Evolutionary conservation across 2,797 vertebrate species (phyloP).

Genomic region (Sebastes wilsoni): DNA sequence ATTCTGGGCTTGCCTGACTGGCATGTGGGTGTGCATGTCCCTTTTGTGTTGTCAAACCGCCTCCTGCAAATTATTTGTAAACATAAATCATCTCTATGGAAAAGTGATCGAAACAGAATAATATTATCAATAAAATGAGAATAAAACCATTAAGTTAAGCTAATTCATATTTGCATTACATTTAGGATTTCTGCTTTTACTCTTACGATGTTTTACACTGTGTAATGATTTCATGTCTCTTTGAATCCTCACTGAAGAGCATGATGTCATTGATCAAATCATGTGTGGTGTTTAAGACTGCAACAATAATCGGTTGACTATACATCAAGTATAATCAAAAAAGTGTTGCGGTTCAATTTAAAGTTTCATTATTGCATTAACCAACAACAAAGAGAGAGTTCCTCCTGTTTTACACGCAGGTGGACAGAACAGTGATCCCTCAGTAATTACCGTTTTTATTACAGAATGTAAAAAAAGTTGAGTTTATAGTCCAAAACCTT

Average conservation of each 20-base stretch:
- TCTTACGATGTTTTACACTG: background rate
- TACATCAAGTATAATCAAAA: background rate
- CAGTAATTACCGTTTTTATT: background rate
- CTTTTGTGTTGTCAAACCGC: background rate
- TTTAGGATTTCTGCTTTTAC: background rate
- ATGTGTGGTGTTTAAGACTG: background rate
- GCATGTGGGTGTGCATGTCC: background rate
- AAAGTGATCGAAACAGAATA: background rate
- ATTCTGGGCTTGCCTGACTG: slow-evolving; percentile 25
- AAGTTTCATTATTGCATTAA: background rate
- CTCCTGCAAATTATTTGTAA: background rate
- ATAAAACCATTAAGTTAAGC: background rate
- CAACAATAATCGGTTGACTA: background rate
- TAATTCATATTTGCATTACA: background rate
- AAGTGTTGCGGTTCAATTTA: background rate
- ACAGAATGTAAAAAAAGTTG: background rate
- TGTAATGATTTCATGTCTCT: background rate
- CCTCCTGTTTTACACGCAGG: background rate
- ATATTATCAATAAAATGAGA: background rate
- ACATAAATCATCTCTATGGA: background rate
- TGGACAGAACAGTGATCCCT: background rate
- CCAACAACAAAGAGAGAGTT: background rate
- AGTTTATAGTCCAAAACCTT: background rate
- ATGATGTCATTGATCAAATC: background rate
- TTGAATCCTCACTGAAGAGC: background rate